Base-by-base conservation (phyloP, 2,113 vertebrate species). In the Theristicus caerulescens region DNA sequence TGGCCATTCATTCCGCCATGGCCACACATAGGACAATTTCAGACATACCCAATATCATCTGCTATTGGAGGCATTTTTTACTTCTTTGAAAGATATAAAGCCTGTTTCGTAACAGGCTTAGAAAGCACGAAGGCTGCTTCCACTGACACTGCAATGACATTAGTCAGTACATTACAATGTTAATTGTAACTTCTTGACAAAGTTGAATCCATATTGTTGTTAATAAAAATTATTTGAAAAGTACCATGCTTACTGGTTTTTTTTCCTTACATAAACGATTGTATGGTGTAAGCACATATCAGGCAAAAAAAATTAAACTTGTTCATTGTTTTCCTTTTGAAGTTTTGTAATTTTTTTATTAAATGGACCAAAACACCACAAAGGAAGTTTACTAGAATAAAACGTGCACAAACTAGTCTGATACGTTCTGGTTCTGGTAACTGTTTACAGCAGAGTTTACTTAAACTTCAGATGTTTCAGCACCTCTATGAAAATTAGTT, bases 191-290 rank as follows among this genome's bases (percentile, higher is more conserved):
- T 97, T 96, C 97, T 95, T 96, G 95, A 95, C 40, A 88, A 97
- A 97, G 82, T 84, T 97, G 95, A 97, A 97, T 97, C 97, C 95
- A 97, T 98, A 94, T 96, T 95, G 97, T 97, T 98, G 97, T 98
- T 97, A 98, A 98, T 98, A 98, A 97, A 97, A 97, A 95, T 57
- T 0, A 93, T 96, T 97, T 97, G 89, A 96, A 96, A 97, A 97
- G 62, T 71, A 85, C 44, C 1, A 6, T 36, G 74, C 38, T 57
- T 91, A 72, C 13, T 81, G 5, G 1, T 2, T 81, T 66, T 81
- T 90, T 77, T 86, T 49, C 40, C 36, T 79, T 76, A 36, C 15
- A 16, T 38, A 72, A 87, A 73, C 9, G 8, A 34, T 34, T 34
- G 19, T 46, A 7, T 20, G 3, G 13, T 79, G 32, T 47, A 6